phyloP scores from a whole-genome alignment of 2,888 invertebrate genomes.

The Deilephila elpenor region DNA sequence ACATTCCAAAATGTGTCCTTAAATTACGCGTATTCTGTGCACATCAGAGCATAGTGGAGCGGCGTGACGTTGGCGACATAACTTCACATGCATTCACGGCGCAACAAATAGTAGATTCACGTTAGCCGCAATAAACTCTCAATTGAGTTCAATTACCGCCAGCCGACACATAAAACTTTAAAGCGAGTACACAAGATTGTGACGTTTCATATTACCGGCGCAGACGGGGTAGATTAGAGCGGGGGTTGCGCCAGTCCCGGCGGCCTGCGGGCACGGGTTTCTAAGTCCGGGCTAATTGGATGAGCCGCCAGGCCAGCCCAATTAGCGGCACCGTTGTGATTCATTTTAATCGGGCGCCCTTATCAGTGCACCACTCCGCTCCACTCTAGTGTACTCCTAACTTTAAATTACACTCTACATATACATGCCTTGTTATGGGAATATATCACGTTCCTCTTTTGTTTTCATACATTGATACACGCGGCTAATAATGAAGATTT shows the following conservation, averaged over 20 bases:
- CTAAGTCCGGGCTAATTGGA: conserved; percentile 84
- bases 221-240: conserved; percentile 66
- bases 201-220: conserved; percentile 56
- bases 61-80: background rate
- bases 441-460: conserved; percentile 22
- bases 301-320: conserved; percentile 75
- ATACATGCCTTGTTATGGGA: conserved; percentile 7
- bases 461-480: background rate
- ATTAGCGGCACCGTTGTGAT: conserved; percentile 80
- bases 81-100: background rate
- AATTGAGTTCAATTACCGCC: conserved; percentile 24
- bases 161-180: conserved; percentile 26
- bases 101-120: conserved; percentile 7
- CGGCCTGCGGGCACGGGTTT: conserved; percentile 74
- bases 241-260: conserved; percentile 53
- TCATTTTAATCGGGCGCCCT: conserved; percentile 82
- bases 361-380: conserved; percentile 64
- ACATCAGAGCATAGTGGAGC: conserved; percentile 33
- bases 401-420: conserved; percentile 32
- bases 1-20: conserved; percentile 64
- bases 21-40: conserved; percentile 56
- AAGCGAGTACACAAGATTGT: conserved; percentile 45
- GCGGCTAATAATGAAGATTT: background rate
- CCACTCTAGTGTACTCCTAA: conserved; percentile 34
- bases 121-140: conserved; percentile 5